Base-by-base conservation (phyloP, 2,888 invertebrate species). In the Lochmaea capreae region DNA sequence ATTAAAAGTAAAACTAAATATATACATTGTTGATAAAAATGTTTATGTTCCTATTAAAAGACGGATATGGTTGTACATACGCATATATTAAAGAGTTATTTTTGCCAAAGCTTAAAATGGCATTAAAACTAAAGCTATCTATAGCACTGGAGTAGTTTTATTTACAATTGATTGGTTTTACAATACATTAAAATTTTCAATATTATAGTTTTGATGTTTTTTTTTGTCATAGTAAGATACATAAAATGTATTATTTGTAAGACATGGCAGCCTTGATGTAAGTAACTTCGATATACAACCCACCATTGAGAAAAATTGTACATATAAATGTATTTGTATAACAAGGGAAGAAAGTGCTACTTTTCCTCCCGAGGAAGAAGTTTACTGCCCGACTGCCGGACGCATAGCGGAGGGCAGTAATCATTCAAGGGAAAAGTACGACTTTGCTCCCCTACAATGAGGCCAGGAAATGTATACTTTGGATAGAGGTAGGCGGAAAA, bases 181-280 rank as follows among this genome's bases (percentile, higher is more conserved):
- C 3, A 39, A 61, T 14, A 26, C 14, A 61, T 33, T 33, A 39
- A 61, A 61, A 39, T n/a, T 14, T n/a, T 33, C 5, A 33, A 33
- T 59, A 59, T n/a, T 5, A 22, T 26, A 26, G n/a, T n/a, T 22
- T 58, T 58, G 18, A 58, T 58, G 33, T 33, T 57, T 16, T 57
- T 57, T 39, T 39, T 39, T 39, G 18, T 16, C 11, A 57, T 57
- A 14, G 16, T 57, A 4, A 57, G 57, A 57, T n/a, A 18, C 16
- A 10, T 10, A 18, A 59, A 6, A 26, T 59, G 5, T 59, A 33
- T 33, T 26, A 59, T 59, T 59, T 59, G n/a, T 26, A 26, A 33
- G 59, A 59, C 14, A 59, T 59, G 59, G 26, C 59, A 59, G 59
- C 59, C 59, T 33, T 59, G 33, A 59, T 33, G 14, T 14, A 33